phyloP scores from a whole-genome alignment of 2,888 invertebrate genomes.

The Dione juno region DNA sequence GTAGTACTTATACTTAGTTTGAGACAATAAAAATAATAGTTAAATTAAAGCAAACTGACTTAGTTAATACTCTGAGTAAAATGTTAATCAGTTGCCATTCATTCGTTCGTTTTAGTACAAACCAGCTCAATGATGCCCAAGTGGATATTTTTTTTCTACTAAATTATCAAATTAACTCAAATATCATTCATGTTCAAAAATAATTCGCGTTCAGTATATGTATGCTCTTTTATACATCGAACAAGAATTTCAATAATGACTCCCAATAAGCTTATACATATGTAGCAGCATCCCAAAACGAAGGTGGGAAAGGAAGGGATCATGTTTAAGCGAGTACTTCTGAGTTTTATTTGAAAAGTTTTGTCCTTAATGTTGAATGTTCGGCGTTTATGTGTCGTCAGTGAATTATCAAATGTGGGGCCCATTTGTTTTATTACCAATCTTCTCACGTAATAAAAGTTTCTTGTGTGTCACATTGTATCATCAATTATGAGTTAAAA shows the following conservation, averaged over 20 bases:
- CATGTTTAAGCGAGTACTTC: constrained; percentile 26
- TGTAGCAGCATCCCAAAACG: constrained; percentile 1
- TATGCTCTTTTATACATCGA: constrained; percentile 8
- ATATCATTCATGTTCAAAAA: neutral
- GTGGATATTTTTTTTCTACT: neutral
- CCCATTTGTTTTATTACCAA: constrained; percentile 22
- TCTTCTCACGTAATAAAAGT: constrained; percentile 29
- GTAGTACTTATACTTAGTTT: too few relatives aligned
- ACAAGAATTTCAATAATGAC: constrained; percentile 9
- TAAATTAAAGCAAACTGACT: too few relatives aligned
- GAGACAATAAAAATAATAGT: too few relatives aligned
- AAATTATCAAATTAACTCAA: neutral
- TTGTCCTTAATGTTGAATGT: constrained; percentile 26
- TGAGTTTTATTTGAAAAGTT: constrained; percentile 28
- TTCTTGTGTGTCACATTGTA: neutral
- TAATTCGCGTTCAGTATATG: neutral
- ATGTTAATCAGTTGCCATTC: too few relatives aligned
- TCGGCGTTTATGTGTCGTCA: constrained; percentile 28
- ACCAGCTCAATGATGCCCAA: too few relatives aligned
- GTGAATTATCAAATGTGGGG: constrained; percentile 26
- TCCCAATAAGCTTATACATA: constrained; percentile 11
- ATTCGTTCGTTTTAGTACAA: too few relatives aligned
- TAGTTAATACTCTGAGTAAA: too few relatives aligned
- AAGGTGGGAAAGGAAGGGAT: constrained; percentile 21
- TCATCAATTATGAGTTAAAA: neutral